Evolutionary conservation across 2,797 vertebrate species (phyloP).

Genomic region (Emydoidea blandingii): DNA sequence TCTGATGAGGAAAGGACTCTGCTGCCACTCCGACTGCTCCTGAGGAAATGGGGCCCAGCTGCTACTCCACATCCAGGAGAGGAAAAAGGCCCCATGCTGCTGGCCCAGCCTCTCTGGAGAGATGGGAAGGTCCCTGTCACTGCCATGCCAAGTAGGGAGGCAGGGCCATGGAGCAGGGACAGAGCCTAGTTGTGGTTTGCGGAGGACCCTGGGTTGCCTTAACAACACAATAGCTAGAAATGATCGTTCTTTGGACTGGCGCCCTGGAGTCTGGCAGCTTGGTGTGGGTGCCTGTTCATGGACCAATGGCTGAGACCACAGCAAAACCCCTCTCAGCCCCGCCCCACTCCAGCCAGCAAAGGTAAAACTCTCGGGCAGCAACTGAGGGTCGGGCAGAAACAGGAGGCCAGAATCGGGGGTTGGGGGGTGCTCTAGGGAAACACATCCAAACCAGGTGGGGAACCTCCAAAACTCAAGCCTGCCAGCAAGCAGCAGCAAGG

Average conservation of each 20-base stretch:
- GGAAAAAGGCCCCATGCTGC: neutral
- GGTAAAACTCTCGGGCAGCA: neutral
- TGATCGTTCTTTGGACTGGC: neutral
- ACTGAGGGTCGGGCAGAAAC: neutral
- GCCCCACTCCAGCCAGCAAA: neutral
- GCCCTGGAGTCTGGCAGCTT: neutral
- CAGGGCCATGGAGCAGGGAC: neutral
- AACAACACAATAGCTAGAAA: neutral
- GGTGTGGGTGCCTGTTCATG: neutral
- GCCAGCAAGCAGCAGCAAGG: rapidly evolving
- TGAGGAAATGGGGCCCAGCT: neutral
- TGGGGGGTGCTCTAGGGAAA: neutral
- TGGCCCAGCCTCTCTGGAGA: neutral
- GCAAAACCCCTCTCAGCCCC: neutral
- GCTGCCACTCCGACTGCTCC: neutral
- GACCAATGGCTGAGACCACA: neutral
- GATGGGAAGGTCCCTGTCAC: neutral
- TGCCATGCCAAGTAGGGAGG: neutral
- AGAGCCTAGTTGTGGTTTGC: neutral
- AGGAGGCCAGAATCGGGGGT: neutral
- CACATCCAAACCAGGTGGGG: neutral
- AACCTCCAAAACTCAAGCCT: neutral
- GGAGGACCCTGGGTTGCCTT: neutral
- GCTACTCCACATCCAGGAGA: neutral
- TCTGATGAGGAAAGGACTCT: neutral